Percentiles rank a stretch among this genome's conserved stretches.
Evolutionary conservation across 2,888 invertebrate species (phyloP).

Genomic region (Dynastes tityus): DNA sequence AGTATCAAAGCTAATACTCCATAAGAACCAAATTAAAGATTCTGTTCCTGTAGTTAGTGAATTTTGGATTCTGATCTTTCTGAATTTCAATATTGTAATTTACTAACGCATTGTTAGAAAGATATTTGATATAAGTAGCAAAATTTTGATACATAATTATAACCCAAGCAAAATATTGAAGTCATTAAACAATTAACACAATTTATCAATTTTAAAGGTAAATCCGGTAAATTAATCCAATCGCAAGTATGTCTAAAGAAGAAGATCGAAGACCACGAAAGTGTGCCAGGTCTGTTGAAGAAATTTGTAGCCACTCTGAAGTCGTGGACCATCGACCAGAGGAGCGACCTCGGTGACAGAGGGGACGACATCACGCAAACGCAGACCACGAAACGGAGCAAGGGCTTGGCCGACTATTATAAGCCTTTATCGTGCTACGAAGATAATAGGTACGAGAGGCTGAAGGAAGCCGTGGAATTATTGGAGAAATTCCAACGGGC

Average conservation of each 20-base stretch:
- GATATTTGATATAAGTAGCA: too few relatives aligned
- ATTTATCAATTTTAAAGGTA: constrained; percentile 7
- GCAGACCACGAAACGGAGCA: constrained; percentile 22
- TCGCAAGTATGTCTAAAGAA: constrained; percentile 32
- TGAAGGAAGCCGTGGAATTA: constrained; percentile 66
- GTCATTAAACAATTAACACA: neutral
- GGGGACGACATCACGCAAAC: constrained; percentile 16
- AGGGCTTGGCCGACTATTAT: constrained; percentile 59
- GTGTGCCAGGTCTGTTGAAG: constrained; percentile 49
- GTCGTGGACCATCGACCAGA: constrained; percentile 52
- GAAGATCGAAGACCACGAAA: constrained; percentile 41
- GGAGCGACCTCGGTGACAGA: neutral
- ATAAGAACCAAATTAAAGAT: too few relatives aligned
- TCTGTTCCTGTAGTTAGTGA: too few relatives aligned
- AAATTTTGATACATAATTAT: too few relatives aligned
- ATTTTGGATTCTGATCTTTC: too few relatives aligned
- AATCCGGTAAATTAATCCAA: constrained; percentile 28
- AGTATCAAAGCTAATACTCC: too few relatives aligned
- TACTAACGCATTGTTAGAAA: too few relatives aligned
- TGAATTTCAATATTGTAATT: too few relatives aligned
- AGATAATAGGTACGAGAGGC: constrained; percentile 64
- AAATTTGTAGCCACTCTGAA: constrained; percentile 54
- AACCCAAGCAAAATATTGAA: too few relatives aligned
- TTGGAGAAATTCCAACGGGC: constrained; percentile 69
- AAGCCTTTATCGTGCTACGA: constrained; percentile 61